A percentile compares a stretch with the other conserved stretches of the same genome.
phyloP scores from a whole-genome alignment of 2,113 vertebrate species.

The Misgurnus mizolepis region DNA sequence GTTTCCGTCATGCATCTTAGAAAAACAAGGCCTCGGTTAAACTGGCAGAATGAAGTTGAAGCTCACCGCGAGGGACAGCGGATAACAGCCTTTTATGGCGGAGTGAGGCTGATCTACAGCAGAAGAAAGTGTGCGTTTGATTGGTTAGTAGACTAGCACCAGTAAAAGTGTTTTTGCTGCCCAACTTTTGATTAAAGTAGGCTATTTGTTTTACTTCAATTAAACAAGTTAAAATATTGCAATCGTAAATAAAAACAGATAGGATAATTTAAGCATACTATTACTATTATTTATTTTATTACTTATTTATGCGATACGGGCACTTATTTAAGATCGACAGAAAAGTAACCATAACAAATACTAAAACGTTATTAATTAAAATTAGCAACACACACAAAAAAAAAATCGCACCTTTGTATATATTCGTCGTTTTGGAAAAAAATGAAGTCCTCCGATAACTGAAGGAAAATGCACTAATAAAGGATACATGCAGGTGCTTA shows the following conservation, averaged over 20 bases:
- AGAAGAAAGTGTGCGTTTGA: conserved; percentile 1
- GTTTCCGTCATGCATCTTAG: not conserved
- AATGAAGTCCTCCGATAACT: not conserved
- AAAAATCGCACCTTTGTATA: not conserved
- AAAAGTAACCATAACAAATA: not conserved
- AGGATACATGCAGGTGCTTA: conserved; percentile 12
- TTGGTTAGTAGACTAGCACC: conserved; percentile 19
- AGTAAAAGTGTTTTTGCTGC: not conserved
- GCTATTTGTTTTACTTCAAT: not conserved
- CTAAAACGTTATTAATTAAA: not conserved
- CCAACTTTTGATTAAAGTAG: not conserved
- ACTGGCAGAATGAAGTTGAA: conserved; percentile 15
- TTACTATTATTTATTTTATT: not conserved
- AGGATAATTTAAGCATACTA: not conserved
- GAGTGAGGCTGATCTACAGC: conserved; percentile 40
- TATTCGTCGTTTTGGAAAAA: not conserved
- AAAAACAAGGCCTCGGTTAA: conserved; percentile 9
- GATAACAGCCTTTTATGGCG: conserved; percentile 23
- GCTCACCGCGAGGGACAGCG: conserved; percentile 27
- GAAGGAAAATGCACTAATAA: not conserved
- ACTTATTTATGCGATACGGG: no score
- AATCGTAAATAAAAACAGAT: not conserved
- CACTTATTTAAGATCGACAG: not conserved
- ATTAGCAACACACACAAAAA: not conserved
- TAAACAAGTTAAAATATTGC: no score